Evolutionary conservation across 92 coral and sea anemone genomes (phyloP).

Genomic region (Porites divaricata): DNA sequence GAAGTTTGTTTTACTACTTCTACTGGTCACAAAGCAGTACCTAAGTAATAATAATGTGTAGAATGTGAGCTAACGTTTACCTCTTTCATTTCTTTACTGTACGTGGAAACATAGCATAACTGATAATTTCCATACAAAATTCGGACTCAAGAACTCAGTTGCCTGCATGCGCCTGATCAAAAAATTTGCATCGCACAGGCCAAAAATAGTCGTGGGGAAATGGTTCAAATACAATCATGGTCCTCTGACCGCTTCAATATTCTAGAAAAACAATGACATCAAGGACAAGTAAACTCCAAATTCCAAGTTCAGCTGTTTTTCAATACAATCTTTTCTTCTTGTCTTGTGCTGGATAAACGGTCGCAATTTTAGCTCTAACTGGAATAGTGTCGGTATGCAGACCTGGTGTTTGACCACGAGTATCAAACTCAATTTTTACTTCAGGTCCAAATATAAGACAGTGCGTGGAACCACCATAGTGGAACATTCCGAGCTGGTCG

Average conservation of each 20-base stretch:
- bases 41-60: too few species aligned
- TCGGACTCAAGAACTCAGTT: background rate
- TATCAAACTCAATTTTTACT: constrained; percentile 55
- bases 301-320: constrained; percentile 6
- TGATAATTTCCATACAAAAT: constrained; percentile 2
- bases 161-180: background rate
- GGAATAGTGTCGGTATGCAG: constrained; percentile 50
- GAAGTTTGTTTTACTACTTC: too few species aligned
- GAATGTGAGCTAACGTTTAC: background rate
- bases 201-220: background rate
- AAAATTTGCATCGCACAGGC: background rate
- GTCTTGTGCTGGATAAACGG: constrained; percentile 28
- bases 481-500: constrained; percentile 76
- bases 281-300: background rate
- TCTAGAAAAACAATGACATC: background rate
- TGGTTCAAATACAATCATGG: background rate
- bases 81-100: background rate
- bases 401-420: constrained; percentile 57
- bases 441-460: constrained; percentile 65
- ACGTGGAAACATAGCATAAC: background rate
- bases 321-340: background rate
- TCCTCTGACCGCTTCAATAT: background rate
- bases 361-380: constrained; percentile 55
- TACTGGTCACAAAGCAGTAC: too few species aligned
- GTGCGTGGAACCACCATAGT: constrained; percentile 76